Conservation (phyloP, 2,113 vertebrate species). For the Garra rufa region DNA sequence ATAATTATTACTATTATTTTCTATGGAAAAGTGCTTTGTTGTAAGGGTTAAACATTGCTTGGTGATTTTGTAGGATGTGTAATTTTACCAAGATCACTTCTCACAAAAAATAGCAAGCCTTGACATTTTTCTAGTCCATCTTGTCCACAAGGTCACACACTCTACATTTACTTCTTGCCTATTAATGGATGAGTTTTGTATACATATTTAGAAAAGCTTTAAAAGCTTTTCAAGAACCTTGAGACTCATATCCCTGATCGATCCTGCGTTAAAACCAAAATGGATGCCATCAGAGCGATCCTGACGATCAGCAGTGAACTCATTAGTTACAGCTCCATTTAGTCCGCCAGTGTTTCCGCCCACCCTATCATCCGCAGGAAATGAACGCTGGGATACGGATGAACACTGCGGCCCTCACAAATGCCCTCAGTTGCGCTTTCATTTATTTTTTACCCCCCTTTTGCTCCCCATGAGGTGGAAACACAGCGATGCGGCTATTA, state of each 20-base stretch:
- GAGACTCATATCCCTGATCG: conserved; percentile 27
- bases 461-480: conserved; percentile 32
- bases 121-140: not conserved
- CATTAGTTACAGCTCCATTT: conserved; percentile 23
- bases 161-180: not conserved
- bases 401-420: not conserved
- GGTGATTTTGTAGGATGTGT: not conserved
- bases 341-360: not conserved
- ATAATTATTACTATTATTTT: too few species aligned
- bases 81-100: not conserved
- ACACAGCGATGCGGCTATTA: conserved; percentile 24
- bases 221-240: not conserved
- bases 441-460: conserved; percentile 15
- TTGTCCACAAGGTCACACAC: not conserved
- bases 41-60: not conserved
- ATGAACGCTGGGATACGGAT: conserved; percentile 30
- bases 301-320: conserved; percentile 27
- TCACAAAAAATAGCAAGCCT: not conserved
- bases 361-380: conserved; percentile 23
- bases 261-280: conserved; percentile 1
- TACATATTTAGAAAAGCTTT: conserved; percentile 23
- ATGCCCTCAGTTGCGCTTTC: conserved; percentile 19
- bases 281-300: not conserved
- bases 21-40: too few species aligned
- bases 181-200: not conserved